phyloP scores from a whole-genome alignment of 2,888 invertebrate genomes.

The Drosophila atripex region DNA sequence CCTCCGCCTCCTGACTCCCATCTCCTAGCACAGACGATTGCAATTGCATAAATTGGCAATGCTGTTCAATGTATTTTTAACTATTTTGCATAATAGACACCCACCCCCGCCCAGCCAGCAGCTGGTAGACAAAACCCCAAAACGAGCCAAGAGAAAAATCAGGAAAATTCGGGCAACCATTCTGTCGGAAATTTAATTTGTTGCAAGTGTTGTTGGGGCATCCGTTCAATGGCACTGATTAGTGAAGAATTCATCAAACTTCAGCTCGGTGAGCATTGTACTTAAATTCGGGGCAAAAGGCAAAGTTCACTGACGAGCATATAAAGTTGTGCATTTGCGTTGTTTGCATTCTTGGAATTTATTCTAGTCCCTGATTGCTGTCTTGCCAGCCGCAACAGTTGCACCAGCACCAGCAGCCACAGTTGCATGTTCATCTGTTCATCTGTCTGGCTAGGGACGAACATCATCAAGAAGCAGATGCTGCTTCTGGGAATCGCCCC shows the following conservation, averaged over 20 bases:
- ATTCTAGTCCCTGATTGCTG: conserved; percentile 24
- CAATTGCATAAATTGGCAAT: conserved; percentile 59
- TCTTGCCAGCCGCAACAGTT: conserved; percentile 27
- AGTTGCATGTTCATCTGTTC: conserved; percentile 46
- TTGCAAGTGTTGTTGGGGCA: conserved; percentile 13
- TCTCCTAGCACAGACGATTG: conserved; percentile 35
- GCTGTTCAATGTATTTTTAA: conserved; percentile 52
- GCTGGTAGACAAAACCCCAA: conserved; percentile 14
- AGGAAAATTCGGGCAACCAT: not conserved
- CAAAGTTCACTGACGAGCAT: conserved; percentile 22
- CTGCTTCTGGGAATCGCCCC: conserved; percentile 17
- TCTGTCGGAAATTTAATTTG: conserved; percentile 16
- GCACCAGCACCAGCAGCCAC: conserved; percentile 9
- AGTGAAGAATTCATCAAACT: conserved; percentile 33
- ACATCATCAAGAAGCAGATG: conserved; percentile 43
- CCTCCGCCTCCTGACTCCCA: too few relatives aligned
- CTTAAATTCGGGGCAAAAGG: conserved; percentile 10
- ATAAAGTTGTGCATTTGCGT: conserved; percentile 31
- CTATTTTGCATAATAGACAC: conserved; percentile 53
- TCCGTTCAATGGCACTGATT: conserved; percentile 24
- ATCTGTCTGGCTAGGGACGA: conserved; percentile 39
- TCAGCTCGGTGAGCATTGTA: conserved; percentile 10
- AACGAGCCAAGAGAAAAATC: not conserved
- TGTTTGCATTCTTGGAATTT: conserved; percentile 51
- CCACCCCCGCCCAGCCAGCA: conserved; percentile 8